These are phyloP conservation scores for Sceliomorpha sp. DNA, from an alignment of 2,888 invertebrate species.

Conservation along the genomic window DNA sequence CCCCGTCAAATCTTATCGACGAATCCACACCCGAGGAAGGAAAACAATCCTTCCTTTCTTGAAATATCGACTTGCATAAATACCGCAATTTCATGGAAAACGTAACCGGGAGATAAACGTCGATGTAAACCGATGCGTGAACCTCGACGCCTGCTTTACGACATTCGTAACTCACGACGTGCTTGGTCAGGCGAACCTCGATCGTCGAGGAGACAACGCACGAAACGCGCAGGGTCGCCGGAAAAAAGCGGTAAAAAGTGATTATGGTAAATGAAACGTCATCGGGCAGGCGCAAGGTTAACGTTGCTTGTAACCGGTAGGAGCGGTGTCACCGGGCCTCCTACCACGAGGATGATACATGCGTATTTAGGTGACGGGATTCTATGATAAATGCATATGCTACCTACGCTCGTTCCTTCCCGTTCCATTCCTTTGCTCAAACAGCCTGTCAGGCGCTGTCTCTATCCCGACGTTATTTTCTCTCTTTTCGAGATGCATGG, in stretches of 20 bases:
- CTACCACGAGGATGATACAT: constrained; percentile 43
- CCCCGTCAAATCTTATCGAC: too few species aligned
- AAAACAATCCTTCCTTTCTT: too few species aligned
- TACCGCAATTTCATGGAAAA: too few species aligned
- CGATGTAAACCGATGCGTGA: too few species aligned
- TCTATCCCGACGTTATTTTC: constrained; percentile 33
- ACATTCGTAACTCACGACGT: too few species aligned
- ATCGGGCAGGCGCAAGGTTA: constrained; percentile 30
- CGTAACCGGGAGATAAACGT: too few species aligned
- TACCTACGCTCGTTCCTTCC: constrained; percentile 49
- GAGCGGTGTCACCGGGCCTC: constrained; percentile 36
- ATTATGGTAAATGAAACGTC: constrained; percentile 35
- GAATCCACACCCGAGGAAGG: too few species aligned
- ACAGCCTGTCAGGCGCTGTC: constrained; percentile 43
- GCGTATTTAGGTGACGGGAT: constrained; percentile 44
- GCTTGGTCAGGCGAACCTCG: too few species aligned
- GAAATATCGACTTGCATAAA: too few species aligned
- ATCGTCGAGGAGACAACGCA: too few species aligned
- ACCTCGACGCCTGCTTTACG: too few species aligned
- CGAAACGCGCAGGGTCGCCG: too few species aligned
- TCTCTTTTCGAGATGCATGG: constrained; percentile 40
- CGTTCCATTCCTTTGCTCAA: constrained; percentile 50
- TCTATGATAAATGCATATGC: constrained; percentile 49
- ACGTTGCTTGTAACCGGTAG: constrained; percentile 43
- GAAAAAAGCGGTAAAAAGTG: constrained; percentile 28